Percentiles rank a stretch among this genome's conserved stretches.
Evolutionary conservation across 2,113 vertebrate species (phyloP).

Genomic region (Megaceryle maxima): DNA sequence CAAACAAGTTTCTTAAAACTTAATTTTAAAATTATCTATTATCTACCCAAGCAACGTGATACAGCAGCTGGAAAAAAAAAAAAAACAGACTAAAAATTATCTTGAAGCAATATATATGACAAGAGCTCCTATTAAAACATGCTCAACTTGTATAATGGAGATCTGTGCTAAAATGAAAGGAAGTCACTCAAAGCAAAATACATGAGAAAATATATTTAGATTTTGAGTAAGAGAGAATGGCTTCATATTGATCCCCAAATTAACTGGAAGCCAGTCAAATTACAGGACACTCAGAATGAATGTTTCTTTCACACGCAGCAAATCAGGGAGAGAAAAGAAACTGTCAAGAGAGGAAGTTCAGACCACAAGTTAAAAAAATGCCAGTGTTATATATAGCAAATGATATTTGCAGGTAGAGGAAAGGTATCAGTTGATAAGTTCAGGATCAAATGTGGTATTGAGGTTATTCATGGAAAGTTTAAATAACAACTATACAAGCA

Average conservation of each 20-base stretch:
- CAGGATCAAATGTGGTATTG: not conserved
- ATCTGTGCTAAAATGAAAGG: not conserved
- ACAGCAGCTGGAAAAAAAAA: not conserved
- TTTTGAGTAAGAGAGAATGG: not conserved
- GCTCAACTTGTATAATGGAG: not conserved
- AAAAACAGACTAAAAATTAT: not conserved
- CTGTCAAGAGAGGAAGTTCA: not conserved
- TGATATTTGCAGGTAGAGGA: not conserved
- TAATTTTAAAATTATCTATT: not conserved
- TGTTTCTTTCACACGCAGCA: not conserved
- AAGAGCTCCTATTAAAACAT: not conserved
- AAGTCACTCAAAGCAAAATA: not conserved
- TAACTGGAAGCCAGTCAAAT: not conserved
- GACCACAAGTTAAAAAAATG: not conserved
- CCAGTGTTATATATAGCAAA: not conserved
- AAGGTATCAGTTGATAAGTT: not conserved
- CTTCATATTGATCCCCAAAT: not conserved
- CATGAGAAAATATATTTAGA: not conserved
- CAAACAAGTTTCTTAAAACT: not conserved
- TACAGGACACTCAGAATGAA: not conserved
- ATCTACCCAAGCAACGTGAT: not conserved
- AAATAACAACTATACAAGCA: not conserved
- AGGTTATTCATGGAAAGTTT: not conserved
- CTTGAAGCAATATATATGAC: not conserved
- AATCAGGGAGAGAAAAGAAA: not conserved